These are phyloP conservation scores for Drosophila miranda DNA, from an alignment of 1,140 invertebrate genomes.

Conservation along the genomic window DNA sequence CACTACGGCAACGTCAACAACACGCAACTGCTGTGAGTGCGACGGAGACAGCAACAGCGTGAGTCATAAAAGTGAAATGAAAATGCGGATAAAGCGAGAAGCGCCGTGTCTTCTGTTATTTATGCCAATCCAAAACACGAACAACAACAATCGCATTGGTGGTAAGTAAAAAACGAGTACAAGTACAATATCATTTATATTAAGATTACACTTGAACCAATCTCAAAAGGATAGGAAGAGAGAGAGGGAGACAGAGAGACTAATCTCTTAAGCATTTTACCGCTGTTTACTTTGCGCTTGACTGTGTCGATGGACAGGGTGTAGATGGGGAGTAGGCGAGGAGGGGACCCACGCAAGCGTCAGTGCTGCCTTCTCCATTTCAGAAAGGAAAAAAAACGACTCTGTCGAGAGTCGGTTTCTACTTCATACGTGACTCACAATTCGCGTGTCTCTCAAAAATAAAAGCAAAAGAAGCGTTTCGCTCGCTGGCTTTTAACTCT, in stretches of 20 bases:
- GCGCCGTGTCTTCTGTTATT: conserved; percentile 86
- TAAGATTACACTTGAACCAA: conserved; percentile 35
- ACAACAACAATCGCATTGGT: conserved; percentile 82
- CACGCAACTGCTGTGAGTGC: conserved; percentile 75
- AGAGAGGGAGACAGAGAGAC: conserved; percentile 14
- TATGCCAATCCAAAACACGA: conserved; percentile 83
- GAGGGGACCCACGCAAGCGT: conserved; percentile 41
- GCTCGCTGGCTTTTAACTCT: conserved; percentile 27
- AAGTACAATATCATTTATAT: conserved; percentile 31
- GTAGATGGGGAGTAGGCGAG: conserved; percentile 23
- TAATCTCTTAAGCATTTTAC: conserved; percentile 20
- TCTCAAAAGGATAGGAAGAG: not conserved
- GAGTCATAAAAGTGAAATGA: conserved; percentile 83
- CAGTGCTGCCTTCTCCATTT: conserved; percentile 41
- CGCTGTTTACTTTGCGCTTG: conserved; percentile 33
- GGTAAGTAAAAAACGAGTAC: conserved; percentile 80
- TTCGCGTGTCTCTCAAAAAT: conserved; percentile 78
- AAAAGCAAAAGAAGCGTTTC: conserved; percentile 76
- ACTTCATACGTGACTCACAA: conserved; percentile 78
- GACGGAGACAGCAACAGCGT: conserved; percentile 79
- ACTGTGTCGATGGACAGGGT: not conserved
- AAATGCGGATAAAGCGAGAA: conserved; percentile 87
- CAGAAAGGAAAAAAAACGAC: conserved; percentile 35
- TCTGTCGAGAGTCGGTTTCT: conserved; percentile 65
- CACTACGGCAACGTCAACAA: conserved; percentile 71